Base-by-base conservation (phyloP, 2,113 vertebrate species). In the Labrus mixtus region DNA sequence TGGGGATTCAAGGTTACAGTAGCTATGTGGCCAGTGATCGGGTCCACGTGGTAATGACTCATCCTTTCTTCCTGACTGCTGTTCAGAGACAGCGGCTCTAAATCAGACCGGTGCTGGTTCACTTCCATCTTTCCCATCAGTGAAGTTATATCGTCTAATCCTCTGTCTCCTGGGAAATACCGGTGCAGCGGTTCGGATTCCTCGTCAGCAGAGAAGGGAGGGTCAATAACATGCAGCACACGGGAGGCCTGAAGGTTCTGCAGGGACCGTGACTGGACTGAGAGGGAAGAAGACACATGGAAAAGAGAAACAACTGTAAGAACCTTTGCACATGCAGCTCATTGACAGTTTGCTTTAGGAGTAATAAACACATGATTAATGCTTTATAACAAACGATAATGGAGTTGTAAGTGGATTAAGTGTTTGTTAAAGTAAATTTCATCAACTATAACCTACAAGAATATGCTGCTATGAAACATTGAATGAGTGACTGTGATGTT, bases 231-330 rank as follows among this genome's bases (percentile, higher is more conserved):
- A 1, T 90, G 76, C 50, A 91, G 61, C 76, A 97, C 95, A 0
- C 96, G 95, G 36, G 97, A 97, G 1, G 95, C 95, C 0, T 96
- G 94, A 0, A 96, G 84, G 15, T 96, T 95, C 90, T 97, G 96
- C 85, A 99, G 91, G 25, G 97, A 97, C 82, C 97, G 96, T 90
- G 97, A 99, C 90, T 97, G 97, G 78, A 99, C 97, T 97, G 92
- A 53, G 79, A 0, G 58, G 75, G 39, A 69, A 43, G 13, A 64
- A 80, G 46, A 79, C 8, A 43, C 6, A 15, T 12, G 66, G 9
- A 29, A 45, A 29, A 60, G 12, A 59, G 3, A 22, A 60, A 71
- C 37, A 66, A 68, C 33, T 58, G 68, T 7, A 73, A 68, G n/a
- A 19, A 29, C 46, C 29, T 54, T 37, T 25, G 43, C 29, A 36